Conservation (phyloP, 2,113 vertebrate species). For the Melospiza georgiana region DNA sequence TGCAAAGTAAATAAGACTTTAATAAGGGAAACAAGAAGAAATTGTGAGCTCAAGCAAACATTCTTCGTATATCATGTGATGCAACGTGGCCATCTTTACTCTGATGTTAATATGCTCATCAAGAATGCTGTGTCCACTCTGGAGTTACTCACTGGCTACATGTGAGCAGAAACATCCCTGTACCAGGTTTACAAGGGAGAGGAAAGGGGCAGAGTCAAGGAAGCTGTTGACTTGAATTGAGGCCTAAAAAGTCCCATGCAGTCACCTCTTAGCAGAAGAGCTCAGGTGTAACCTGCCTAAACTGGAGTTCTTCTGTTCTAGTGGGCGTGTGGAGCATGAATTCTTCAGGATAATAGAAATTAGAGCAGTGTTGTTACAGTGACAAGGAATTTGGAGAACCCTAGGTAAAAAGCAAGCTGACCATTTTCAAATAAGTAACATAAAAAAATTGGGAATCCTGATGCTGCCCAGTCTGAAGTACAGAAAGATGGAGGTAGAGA, state of each 20-base stretch:
- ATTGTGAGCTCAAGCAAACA: not conserved
- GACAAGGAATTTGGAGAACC: not conserved
- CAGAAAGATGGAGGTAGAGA: not conserved
- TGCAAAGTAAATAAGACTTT: not conserved
- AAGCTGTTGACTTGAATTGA: not conserved
- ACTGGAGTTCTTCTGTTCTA: not conserved
- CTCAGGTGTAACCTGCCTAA: not conserved
- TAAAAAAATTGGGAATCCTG: not conserved
- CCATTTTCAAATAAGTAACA: not conserved
- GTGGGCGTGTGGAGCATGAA: not conserved
- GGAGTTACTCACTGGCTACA: not conserved
- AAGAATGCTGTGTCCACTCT: not conserved
- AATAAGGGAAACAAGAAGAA: not conserved
- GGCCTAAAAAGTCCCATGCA: accelerated
- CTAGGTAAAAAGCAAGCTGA: not conserved
- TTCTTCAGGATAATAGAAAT: not conserved
- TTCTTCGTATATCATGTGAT: not conserved
- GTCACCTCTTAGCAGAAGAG: not conserved
- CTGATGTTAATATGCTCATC: not conserved
- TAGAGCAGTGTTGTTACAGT: not conserved
- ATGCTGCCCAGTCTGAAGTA: not conserved
- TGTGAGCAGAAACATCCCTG: not conserved
- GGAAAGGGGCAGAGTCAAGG: not conserved
- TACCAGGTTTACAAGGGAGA: not conserved
- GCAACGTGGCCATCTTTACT: not conserved